A percentile compares a stretch with the other conserved stretches of the same genome.
phyloP scores from a whole-genome alignment of 2,113 vertebrate species.

The Montifringilla adamsi region DNA sequence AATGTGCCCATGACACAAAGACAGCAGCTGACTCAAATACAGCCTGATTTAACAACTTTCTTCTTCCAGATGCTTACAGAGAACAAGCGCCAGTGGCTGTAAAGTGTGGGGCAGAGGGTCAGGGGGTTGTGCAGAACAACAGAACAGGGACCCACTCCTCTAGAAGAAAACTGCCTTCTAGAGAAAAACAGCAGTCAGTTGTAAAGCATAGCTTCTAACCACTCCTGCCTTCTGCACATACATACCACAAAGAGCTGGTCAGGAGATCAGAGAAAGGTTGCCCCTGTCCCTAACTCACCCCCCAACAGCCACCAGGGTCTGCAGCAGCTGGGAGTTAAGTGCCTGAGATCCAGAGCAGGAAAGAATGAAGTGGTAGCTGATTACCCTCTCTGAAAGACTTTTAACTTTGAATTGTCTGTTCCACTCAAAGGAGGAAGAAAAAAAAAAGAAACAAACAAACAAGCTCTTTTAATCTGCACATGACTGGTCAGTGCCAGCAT shows the following conservation, averaged over 20 bases:
- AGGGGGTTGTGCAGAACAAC: neutral
- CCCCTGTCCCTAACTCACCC: neutral
- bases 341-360: neutral
- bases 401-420: constrained; percentile 3
- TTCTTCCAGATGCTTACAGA: neutral
- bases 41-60: neutral
- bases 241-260: neutral
- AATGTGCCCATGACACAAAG: neutral
- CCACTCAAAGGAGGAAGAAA: neutral
- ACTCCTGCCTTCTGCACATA: neutral
- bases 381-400: neutral
- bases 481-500: constrained; percentile 25
- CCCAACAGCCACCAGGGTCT: neutral
- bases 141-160: neutral
- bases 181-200: neutral
- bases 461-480: constrained; percentile 27
- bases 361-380: neutral
- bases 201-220: neutral
- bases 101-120: neutral
- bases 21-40: neutral
- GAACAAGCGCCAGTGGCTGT: neutral
- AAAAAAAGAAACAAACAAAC: neutral
- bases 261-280: neutral
- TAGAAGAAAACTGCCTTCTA: neutral
- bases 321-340: neutral